phyloP scores from a whole-genome alignment of 1,140 invertebrate genomes.

The Drosophila suzukii region DNA sequence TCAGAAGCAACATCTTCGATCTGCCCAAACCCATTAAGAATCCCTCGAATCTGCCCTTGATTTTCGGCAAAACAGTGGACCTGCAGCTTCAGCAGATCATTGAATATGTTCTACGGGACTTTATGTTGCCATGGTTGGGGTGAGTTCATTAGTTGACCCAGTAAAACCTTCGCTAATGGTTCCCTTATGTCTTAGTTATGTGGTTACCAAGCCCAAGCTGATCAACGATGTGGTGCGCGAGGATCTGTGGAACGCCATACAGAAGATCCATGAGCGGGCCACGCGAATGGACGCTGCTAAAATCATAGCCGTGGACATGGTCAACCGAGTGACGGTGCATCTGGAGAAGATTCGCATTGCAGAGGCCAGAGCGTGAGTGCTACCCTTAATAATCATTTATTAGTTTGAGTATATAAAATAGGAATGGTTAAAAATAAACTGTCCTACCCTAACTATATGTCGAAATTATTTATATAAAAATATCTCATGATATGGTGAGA shows the following conservation, averaged over 20 bases:
- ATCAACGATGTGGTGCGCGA: conserved; percentile 89
- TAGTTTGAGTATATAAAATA: not conserved
- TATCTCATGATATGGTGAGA: not conserved
- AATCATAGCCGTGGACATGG: conserved; percentile 92
- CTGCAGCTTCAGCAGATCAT: conserved; percentile 92
- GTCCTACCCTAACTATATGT: not conserved
- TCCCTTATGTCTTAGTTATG: conserved; percentile 49
- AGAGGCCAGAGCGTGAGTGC: conserved; percentile 89
- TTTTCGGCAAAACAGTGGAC: conserved; percentile 93
- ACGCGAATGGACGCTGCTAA: conserved; percentile 92
- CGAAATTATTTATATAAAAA: no score
- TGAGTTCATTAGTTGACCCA: conserved; percentile 69
- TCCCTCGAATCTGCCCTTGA: conserved; percentile 87
- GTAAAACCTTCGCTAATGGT: not conserved
- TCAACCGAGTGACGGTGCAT: conserved; percentile 90
- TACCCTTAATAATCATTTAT: not conserved
- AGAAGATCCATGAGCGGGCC: conserved; percentile 90
- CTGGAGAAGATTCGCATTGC: conserved; percentile 93
- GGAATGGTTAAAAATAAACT: not conserved
- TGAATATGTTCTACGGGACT: conserved; percentile 92
- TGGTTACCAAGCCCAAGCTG: conserved; percentile 86
- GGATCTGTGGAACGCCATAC: conserved; percentile 92
- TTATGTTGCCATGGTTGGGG: conserved; percentile 90
- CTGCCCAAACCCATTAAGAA: conserved; percentile 82
- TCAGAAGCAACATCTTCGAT: conserved; percentile 80